Evolutionary conservation across 2,797 vertebrate species (phyloP), one percentile per base, ranked within the genome.

Genomic region (Fistularia commersonii): DNA sequence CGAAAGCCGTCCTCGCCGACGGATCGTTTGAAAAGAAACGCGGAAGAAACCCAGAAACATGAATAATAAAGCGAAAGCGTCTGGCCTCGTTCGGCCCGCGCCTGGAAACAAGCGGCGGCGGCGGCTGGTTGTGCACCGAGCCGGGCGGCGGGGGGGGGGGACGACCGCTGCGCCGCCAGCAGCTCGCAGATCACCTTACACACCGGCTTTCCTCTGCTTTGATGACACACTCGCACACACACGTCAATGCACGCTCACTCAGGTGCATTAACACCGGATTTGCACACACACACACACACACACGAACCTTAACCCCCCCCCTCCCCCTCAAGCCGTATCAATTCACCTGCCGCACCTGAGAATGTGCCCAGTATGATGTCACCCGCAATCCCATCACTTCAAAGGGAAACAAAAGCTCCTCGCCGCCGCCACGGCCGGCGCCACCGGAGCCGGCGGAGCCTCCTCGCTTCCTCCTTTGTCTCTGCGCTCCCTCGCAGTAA

Each of bases 291-390:
- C 0, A 42, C 41, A 51, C 49, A 54, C 71, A 40, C 51, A n/a
- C n/a, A 41, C 51, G 57, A 40, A 9, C 38, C 12, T 40, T 9
- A 5, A 40, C 38, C 62, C 31, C 54, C 61, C 60, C 73, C 79
- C 72, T 85, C 82, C 69, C 68, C 81, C 83, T 69, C 79, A 70
- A 74, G 54, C 59, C 77, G 65, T 69, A 78, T 80, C 71, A 77
- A 79, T 81, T 81, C 75, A 83, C 76, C 77, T 83, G 80, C 78
- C 66, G 79, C 85, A 90, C 87, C 84, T 90, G 87, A 79, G 80
- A 87, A 88, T 81, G 82, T 31, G 10, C 56, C 68, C 41, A 49
- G 72, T 52, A 60, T 77, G 78, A 89, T 86, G 86, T 88, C 87
- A 91, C 74, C 74, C 66, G 64, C 77, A 74, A 82, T 74, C 69